Base-by-base conservation (phyloP, 2,797 vertebrate species). In the Microctenopoma stevenorrisi region DNA sequence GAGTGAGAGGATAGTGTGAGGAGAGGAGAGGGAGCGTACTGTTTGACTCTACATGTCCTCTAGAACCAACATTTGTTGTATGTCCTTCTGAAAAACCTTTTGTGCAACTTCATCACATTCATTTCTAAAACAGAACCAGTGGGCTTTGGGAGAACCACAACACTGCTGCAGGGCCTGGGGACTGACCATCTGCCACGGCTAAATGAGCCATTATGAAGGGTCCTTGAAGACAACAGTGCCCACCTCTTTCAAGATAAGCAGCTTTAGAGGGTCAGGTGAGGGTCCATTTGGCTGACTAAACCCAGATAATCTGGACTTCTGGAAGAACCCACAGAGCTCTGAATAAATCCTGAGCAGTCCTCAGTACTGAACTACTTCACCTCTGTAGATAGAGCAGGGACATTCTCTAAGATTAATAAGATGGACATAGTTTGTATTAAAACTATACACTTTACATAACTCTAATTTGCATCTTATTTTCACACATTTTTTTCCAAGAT, bases 201-300 rank as follows among this genome's bases (percentile, higher is more conserved):
- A 84, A 90, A 74, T 82, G 68, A 54, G 69, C 73, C 76, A 76
- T 87, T 83, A 79, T 82, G 44, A 78, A 67, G 59, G 74, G 63
- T 42, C 11, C 11, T 12, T 10, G 37, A 33, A 33, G 11, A 38
- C 37, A 76, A 86, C 78, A 76, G 74, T 60, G 59, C 4, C 60
- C 33, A 13, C 22, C 69, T 44, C 44, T 51, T 64, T 43, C 30
- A 25, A 78, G 83, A 88, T 89, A 88, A 90, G 78, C 70, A 84
- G 89, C 86, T 90, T 89, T 87, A 37, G 44, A 73, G 48, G 72
- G 80, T 89, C 88, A 86, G 89, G 83, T 88, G 86, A 84, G 84
- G 78, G 64, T 44, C 65, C 11, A 22, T 79, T 81, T 81, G 76
- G 79, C 73, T 64, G 78, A 76, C 68, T 79, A 57, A 55, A 72